Evolutionary conservation across 2,113 vertebrate species (phyloP).

Genomic region (Silurus meridionalis): DNA sequence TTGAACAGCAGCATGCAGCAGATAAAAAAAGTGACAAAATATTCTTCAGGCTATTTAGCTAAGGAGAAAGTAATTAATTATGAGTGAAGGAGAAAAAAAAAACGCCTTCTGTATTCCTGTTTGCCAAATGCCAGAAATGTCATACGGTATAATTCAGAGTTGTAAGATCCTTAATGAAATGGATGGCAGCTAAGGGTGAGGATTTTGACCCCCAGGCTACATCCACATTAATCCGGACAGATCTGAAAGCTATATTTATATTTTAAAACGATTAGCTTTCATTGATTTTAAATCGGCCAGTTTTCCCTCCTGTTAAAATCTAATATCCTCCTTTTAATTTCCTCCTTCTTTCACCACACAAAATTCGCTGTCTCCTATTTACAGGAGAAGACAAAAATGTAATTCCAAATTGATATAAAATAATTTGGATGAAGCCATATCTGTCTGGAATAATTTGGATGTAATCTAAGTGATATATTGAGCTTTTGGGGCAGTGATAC

Average conservation of each 20-base stretch:
- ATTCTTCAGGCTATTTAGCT: neutral
- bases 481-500: neutral
- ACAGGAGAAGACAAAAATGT: too few relatives aligned
- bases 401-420: too few relatives aligned
- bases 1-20: neutral
- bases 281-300: too few relatives aligned
- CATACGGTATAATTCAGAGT: neutral
- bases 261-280: too few relatives aligned
- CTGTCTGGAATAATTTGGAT: too few relatives aligned
- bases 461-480: neutral
- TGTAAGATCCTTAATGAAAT: neutral
- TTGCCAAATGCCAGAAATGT: constrained; percentile 20
- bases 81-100: neutral
- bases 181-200: neutral
- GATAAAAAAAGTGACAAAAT: neutral
- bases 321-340: too few relatives aligned
- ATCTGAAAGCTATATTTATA: too few relatives aligned
- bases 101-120: neutral
- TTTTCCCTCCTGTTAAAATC: too few relatives aligned
- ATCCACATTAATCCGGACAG: too few relatives aligned
- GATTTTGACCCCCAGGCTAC: neutral
- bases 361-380: too few relatives aligned
- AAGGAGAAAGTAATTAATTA: neutral
- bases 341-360: too few relatives aligned
- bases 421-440: too few relatives aligned